phyloP scores from a whole-genome alignment of 2,888 invertebrate genomes.

The Drosophila pseudotakahashii region DNA sequence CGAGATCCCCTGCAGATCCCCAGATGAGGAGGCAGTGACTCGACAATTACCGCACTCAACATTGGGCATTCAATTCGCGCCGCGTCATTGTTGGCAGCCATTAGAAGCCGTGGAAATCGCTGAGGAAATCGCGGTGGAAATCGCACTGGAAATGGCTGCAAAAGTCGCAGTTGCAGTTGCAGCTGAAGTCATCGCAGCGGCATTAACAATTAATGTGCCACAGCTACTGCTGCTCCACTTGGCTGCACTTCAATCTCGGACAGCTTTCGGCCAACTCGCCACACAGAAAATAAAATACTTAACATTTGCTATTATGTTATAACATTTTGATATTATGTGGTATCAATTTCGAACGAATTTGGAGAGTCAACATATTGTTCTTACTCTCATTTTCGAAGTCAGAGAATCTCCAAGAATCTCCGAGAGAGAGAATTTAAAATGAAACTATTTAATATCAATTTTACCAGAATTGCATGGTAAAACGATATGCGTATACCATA shows the following conservation, averaged over 20 bases:
- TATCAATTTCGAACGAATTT: too few species aligned
- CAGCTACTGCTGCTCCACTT: constrained; percentile 20
- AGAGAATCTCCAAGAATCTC: too few species aligned
- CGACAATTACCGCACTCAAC: constrained; percentile 14
- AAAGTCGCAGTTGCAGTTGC: constrained; percentile 2
- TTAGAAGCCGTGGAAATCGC: constrained; percentile 5
- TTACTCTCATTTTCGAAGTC: too few species aligned
- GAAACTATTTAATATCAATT: too few species aligned
- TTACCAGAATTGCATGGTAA: too few species aligned
- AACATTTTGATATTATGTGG: too few species aligned
- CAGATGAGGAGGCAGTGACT: constrained; percentile 19
- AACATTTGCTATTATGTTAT: too few species aligned
- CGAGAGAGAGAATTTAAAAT: too few species aligned
- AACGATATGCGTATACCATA: too few species aligned
- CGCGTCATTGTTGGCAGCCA: constrained; percentile 16
- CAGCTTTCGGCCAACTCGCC: background rate
- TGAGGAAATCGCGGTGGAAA: background rate
- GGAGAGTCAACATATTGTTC: too few species aligned
- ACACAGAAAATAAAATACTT: background rate
- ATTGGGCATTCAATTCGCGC: constrained; percentile 20
- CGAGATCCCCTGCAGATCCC: background rate
- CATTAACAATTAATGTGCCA: constrained; percentile 34
- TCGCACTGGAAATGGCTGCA: background rate
- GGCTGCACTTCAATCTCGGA: constrained; percentile 6
- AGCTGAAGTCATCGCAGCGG: constrained; percentile 16